These are phyloP conservation scores for Apistogramma diplotaenia DNA, from an alignment of 2,113 vertebrate genomes.

Conservation along the genomic window DNA sequence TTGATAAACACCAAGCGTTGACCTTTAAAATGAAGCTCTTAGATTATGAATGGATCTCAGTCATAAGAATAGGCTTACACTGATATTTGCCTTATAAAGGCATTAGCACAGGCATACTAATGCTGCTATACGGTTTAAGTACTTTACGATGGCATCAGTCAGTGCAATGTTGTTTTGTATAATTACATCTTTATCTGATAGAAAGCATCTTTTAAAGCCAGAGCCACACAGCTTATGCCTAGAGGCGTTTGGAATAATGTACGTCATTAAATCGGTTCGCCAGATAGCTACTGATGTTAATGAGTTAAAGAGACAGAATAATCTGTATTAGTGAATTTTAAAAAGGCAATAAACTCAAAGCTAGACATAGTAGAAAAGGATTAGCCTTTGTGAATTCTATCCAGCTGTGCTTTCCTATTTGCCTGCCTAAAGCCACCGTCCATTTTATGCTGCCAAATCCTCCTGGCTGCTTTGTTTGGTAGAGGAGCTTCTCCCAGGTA, in stretches of 20 bases:
- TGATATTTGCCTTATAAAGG: slow-evolving; percentile 30
- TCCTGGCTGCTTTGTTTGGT: slow-evolving; percentile 17
- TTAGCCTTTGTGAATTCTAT: slow-evolving; percentile 52
- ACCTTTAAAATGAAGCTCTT: slow-evolving; percentile 55
- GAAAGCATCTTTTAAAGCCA: slow-evolving; percentile 32
- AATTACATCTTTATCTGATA: slow-evolving; percentile 51
- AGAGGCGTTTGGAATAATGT: slow-evolving; percentile 40
- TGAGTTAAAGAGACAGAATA: slow-evolving; percentile 66
- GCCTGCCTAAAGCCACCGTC: slow-evolving; percentile 14
- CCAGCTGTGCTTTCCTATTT: slow-evolving; percentile 51
- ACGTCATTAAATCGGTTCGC: slow-evolving; percentile 39
- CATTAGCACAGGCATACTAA: slow-evolving; percentile 19
- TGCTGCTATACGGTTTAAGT: slow-evolving; percentile 26
- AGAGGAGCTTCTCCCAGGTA: slow-evolving; percentile 8
- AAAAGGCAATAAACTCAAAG: slow-evolving; percentile 55
- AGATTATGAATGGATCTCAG: slow-evolving; percentile 26
- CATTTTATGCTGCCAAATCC: slow-evolving; percentile 19
- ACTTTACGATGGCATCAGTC: slow-evolving; percentile 43
- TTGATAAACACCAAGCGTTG: slow-evolving; percentile 48
- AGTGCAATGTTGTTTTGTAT: slow-evolving; percentile 43
- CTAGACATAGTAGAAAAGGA: slow-evolving; percentile 32
- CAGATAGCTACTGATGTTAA: slow-evolving; percentile 66
- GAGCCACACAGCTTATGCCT: slow-evolving; percentile 34
- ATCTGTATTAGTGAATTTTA: slow-evolving; percentile 68
- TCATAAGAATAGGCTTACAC: slow-evolving; percentile 37